Conservation (phyloP, 2,113 vertebrate species). For the Irena cyanogastra region DNA sequence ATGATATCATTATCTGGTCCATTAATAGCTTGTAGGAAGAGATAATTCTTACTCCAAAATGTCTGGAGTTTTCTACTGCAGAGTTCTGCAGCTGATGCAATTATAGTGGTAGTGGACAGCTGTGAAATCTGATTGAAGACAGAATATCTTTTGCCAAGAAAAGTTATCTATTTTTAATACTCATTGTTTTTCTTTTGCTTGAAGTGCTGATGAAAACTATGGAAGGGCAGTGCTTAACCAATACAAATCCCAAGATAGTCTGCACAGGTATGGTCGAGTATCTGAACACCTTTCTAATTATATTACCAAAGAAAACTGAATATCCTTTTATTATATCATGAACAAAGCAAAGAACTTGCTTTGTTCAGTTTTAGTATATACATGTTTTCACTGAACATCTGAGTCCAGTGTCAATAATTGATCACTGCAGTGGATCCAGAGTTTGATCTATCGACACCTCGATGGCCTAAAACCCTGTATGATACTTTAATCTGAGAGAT, state of each 20-base stretch:
- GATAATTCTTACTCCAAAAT: neutral
- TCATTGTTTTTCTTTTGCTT: neutral
- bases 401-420: neutral
- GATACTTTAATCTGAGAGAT: neutral
- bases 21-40: neutral
- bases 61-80: neutral
- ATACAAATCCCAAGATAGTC: constrained; percentile 73
- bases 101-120: neutral
- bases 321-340: neutral
- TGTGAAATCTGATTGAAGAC: neutral
- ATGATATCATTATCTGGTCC: neutral
- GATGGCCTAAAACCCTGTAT: neutral
- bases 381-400: neutral
- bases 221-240: constrained; percentile 72
- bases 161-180: neutral
- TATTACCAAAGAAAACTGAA: neutral
- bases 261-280: constrained; percentile 68
- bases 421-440: neutral
- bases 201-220: constrained; percentile 86
- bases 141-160: neutral
- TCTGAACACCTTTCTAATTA: neutral
- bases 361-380: neutral
- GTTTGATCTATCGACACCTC: neutral
- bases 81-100: neutral
- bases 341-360: neutral